Evolutionary conservation across 1,140 invertebrate species (phyloP).

Genomic region (Cyclargus thomasi): DNA sequence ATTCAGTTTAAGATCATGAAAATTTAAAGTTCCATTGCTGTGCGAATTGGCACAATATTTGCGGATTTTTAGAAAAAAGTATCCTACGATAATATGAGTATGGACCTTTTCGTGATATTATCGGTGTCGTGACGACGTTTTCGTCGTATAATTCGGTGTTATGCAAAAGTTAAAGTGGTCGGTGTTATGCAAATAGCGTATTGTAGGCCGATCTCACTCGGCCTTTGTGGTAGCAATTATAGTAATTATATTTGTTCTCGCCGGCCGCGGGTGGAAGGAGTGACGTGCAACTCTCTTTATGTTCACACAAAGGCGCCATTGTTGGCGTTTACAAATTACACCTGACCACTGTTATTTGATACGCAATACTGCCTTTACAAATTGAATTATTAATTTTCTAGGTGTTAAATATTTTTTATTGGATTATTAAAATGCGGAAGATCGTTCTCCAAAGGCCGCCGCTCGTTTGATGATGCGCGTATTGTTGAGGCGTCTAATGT

Average conservation of each 20-base stretch:
- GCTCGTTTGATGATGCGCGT: too few species aligned
- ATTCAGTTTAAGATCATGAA: too few species aligned
- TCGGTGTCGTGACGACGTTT: too few species aligned
- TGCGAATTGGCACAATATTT: too few species aligned
- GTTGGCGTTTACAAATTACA: slow-evolving; percentile 23
- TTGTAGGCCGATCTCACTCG: slow-evolving; percentile 29
- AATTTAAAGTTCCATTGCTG: too few species aligned
- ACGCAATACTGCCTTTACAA: slow-evolving; percentile 19
- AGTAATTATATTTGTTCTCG: slow-evolving; percentile 41
- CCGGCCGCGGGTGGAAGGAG: slow-evolving; percentile 24
- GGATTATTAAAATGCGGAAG: not conserved
- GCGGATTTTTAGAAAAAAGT: too few species aligned
- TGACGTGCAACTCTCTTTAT: slow-evolving; percentile 28
- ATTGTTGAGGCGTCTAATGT: too few species aligned
- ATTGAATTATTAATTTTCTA: slow-evolving; percentile 22
- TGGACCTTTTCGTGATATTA: too few species aligned
- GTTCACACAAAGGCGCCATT: slow-evolving; percentile 18
- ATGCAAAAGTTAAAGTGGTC: too few species aligned
- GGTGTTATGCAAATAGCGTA: slow-evolving; percentile 39
- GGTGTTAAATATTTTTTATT: slow-evolving; percentile 8
- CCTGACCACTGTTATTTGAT: slow-evolving; percentile 20
- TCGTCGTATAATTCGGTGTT: too few species aligned
- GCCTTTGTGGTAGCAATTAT: slow-evolving; percentile 35
- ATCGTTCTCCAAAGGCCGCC: not conserved
- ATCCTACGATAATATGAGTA: too few species aligned